A percentile compares a stretch with the other conserved stretches of the same genome.
These are phyloP conservation scores for Limnothrissa miodon DNA, from an alignment of 2,113 vertebrate species.

Conservation along the genomic window DNA sequence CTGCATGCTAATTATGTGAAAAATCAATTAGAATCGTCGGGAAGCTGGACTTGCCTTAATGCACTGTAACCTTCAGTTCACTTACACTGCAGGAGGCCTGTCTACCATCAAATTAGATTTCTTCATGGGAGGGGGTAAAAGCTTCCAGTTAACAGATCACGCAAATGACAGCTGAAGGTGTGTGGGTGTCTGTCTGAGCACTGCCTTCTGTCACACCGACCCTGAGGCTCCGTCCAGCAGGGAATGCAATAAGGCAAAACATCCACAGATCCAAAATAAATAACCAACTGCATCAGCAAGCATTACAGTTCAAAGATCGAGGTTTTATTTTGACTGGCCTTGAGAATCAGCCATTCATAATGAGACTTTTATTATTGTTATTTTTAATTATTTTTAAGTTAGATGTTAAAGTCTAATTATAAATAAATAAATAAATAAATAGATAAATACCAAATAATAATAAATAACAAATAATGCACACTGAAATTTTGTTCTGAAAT, in stretches of 20 bases:
- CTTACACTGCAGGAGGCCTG: constrained; percentile 51
- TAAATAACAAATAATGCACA: not conserved
- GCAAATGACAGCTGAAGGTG: constrained; percentile 41
- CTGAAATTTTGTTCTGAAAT: no score
- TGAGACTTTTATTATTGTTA: not conserved
- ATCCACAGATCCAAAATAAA: not conserved
- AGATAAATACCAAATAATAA: no score
- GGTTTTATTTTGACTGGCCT: not conserved
- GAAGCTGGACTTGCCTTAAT: constrained; percentile 53
- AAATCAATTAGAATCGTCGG: constrained; percentile 53
- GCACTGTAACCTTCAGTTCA: constrained; percentile 48
- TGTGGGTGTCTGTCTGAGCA: not conserved
- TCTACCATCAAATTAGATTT: constrained; percentile 45
- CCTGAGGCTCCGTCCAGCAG: constrained; percentile 15
- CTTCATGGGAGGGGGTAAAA: constrained; percentile 44
- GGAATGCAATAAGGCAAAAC: not conserved
- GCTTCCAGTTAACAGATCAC: constrained; percentile 46
- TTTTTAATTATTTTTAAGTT: no score
- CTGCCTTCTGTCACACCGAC: constrained; percentile 11
- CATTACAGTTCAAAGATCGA: not conserved
- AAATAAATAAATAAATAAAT: no score
- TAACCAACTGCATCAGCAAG: not conserved
- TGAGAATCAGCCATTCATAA: not conserved
- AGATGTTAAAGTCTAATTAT: not conserved
- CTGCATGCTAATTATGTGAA: constrained; percentile 47